Percentiles rank a stretch among this genome's conserved stretches.
Conservation (phyloP, 2,888 invertebrate genomes). For the Eumacrocentrus americanus region DNA sequence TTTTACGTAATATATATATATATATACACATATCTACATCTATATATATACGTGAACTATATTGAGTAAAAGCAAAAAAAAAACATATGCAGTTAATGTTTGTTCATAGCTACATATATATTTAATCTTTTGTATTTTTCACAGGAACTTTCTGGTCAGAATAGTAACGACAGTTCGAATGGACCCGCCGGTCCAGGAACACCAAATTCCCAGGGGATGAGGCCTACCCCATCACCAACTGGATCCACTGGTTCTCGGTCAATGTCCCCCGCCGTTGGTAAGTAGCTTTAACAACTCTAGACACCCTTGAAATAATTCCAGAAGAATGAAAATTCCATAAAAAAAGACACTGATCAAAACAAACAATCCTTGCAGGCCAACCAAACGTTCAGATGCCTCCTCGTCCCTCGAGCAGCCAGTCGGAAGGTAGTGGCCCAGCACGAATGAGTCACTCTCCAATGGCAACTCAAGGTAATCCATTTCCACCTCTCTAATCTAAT, state of each 20-base stretch:
- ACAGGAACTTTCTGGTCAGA: constrained; percentile 85
- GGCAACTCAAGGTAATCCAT: constrained; percentile 67
- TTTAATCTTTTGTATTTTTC: constrained; percentile 45
- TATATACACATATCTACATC: neutral
- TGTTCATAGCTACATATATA: neutral
- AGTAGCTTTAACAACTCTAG: too few relatives aligned
- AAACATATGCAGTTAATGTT: neutral
- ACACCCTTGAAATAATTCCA: too few relatives aligned
- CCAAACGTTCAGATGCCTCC: constrained; percentile 97
- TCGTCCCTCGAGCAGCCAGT: constrained; percentile 81
- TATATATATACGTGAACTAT: neutral
- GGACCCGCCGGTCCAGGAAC: constrained; percentile 68
- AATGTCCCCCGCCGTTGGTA: constrained; percentile 97
- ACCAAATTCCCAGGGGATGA: constrained; percentile 79
- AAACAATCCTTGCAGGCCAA: constrained; percentile 67
- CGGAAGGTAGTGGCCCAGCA: constrained; percentile 68
- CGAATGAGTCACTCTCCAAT: constrained; percentile 76
- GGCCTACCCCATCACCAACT: constrained; percentile 92
- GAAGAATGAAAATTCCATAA: too few relatives aligned
- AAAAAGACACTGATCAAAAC: neutral
- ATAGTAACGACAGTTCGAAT: constrained; percentile 86
- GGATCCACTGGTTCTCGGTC: constrained; percentile 94
- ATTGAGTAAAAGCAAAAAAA: neutral
- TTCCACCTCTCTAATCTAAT: neutral
- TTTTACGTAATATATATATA: neutral